phyloP scores from a whole-genome alignment of 2,888 invertebrate genomes.

The Rhaphigaster nebulosa region DNA sequence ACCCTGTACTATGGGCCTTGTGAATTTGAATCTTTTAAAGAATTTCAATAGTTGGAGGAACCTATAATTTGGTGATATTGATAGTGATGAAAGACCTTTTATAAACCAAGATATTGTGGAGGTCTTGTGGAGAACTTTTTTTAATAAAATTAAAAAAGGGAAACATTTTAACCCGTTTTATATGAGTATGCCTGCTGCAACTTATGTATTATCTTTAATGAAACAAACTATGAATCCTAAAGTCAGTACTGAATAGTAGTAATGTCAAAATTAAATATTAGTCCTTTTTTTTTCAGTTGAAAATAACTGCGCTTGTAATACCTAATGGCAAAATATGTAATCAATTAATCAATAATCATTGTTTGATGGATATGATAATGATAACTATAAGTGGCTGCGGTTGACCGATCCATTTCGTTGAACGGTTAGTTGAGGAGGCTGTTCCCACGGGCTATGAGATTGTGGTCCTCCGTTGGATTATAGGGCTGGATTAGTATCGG shows the following conservation, averaged over 20 bases:
- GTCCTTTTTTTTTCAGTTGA: background rate
- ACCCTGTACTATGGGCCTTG: no score
- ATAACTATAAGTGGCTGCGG: slow-evolving; percentile 10
- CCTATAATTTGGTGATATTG: no score
- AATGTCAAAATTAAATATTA: background rate
- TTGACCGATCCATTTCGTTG: slow-evolving; percentile 34
- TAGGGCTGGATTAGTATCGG: background rate
- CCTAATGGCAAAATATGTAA: background rate
- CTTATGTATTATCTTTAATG: no score
- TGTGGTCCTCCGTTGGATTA: slow-evolving; percentile 27
- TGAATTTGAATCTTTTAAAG: no score
- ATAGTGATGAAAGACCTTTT: no score
- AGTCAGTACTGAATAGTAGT: background rate
- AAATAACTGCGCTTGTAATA: background rate
- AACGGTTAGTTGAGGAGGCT: slow-evolving; percentile 1
- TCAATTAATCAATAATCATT: background rate
- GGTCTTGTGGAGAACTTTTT: no score
- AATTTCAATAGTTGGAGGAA: no score
- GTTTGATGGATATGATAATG: slow-evolving; percentile 12
- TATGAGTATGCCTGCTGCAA: no score
- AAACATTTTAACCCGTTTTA: no score
- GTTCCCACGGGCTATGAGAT: slow-evolving; percentile 35
- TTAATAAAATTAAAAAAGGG: no score
- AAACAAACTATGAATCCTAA: no score
- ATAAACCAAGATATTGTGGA: no score